These are phyloP conservation scores for Tortrix viridana DNA, from an alignment of 2,888 invertebrate genomes.

Conservation along the genomic window DNA sequence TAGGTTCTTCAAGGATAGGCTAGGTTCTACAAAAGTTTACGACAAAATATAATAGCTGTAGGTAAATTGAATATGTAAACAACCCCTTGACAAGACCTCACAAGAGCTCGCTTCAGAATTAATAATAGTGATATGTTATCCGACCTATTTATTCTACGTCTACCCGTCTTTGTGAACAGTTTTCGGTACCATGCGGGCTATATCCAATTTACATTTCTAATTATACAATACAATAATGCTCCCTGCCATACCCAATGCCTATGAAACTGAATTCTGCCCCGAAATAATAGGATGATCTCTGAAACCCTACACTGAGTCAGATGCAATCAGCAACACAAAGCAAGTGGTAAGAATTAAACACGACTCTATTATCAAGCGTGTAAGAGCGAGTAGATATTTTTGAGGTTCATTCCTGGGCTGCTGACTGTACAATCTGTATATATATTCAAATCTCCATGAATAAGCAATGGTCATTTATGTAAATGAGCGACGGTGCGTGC, in stretches of 20 bases:
- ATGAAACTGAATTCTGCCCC: not conserved
- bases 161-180: conserved; percentile 17
- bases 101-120: not conserved
- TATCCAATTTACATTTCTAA: conserved; percentile 30
- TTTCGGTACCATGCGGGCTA: conserved; percentile 16
- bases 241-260: conserved; percentile 6
- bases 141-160: conserved; percentile 16
- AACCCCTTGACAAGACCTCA: too few relatives aligned
- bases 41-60: too few relatives aligned
- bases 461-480: conserved; percentile 27
- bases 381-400: too few relatives aligned
- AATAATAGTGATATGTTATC: too few relatives aligned
- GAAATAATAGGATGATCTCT: conserved; percentile 9
- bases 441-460: conserved; percentile 24
- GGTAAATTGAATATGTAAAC: too few relatives aligned
- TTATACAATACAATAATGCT: conserved; percentile 25
- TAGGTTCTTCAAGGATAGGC: too few relatives aligned
- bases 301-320: conserved; percentile 6
- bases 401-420: too few relatives aligned
- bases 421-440: not conserved
- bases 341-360: too few relatives aligned
- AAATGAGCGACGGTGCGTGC: not conserved
- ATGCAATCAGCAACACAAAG: not conserved
- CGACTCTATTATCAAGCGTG: too few relatives aligned
- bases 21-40: too few relatives aligned